Evolutionary conservation across 2,113 vertebrate genomes (phyloP).

Genomic region (Myocastor coypus): DNA sequence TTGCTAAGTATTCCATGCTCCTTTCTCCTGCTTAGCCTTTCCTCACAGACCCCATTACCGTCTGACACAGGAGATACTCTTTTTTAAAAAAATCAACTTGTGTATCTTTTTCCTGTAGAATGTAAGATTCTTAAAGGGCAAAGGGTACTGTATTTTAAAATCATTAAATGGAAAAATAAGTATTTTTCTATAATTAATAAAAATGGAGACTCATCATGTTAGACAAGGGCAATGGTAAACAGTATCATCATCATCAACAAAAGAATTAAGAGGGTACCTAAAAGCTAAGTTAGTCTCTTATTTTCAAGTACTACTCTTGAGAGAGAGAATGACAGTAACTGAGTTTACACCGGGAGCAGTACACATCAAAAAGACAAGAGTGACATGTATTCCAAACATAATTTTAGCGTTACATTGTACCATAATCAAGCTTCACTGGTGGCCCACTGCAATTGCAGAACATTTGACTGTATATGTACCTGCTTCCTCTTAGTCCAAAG

Average conservation of each 20-base stretch:
- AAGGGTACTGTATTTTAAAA: background rate
- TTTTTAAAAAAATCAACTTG: background rate
- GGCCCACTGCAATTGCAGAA: too few relatives aligned
- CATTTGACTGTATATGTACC: too few relatives aligned
- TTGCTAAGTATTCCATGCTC: background rate
- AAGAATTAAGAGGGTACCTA: background rate
- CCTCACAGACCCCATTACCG: background rate
- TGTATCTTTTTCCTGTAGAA: background rate
- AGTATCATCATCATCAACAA: background rate
- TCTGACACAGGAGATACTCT: background rate
- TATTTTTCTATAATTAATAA: background rate
- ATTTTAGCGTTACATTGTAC: too few relatives aligned
- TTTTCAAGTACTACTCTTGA: too few relatives aligned
- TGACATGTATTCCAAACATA: too few relatives aligned
- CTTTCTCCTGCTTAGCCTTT: background rate
- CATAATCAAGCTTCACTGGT: too few relatives aligned
- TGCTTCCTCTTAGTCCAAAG: too few relatives aligned
- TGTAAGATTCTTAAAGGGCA: background rate
- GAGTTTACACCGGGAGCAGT: too few relatives aligned
- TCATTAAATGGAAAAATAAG: background rate
- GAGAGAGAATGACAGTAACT: too few relatives aligned
- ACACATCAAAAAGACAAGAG: too few relatives aligned
- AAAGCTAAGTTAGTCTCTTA: slow-evolving; percentile 4
- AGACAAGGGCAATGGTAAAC: background rate
- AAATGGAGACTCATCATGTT: background rate